Conservation (phyloP, 2,797 vertebrate species). For the Oophaga sylvatica region DNA sequence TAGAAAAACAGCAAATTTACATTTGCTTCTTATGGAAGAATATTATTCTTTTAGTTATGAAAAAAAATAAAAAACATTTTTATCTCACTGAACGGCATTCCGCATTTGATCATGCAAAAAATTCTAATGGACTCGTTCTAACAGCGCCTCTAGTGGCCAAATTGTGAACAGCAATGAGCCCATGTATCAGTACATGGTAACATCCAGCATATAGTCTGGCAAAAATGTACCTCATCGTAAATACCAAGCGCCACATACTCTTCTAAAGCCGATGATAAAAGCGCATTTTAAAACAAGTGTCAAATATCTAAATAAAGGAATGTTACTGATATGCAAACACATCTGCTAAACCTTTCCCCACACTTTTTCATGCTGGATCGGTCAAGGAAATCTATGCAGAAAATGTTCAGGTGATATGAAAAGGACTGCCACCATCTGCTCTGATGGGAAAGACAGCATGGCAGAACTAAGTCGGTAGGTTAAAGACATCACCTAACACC, state of each 20-base stretch:
- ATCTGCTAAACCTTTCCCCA: slow-evolving; percentile 65
- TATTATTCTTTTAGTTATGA: too few species aligned
- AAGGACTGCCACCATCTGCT: slow-evolving; percentile 66
- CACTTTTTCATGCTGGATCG: slow-evolving; percentile 52
- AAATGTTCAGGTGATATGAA: slow-evolving; percentile 59
- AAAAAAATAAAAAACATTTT: too few species aligned
- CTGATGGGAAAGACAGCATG: slow-evolving; percentile 60
- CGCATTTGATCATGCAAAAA: not conserved
- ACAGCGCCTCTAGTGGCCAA: not conserved
- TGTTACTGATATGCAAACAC: slow-evolving; percentile 53
- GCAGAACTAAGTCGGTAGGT: slow-evolving; percentile 62
- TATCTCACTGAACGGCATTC: too few species aligned
- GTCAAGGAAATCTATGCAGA: slow-evolving; percentile 17
- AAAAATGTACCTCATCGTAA: not conserved
- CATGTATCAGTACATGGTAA: not conserved
- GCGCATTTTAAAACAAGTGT: not conserved
- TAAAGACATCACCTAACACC: slow-evolving; percentile 64
- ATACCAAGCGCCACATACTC: not conserved
- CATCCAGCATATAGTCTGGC: not conserved
- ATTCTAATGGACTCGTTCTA: not conserved
- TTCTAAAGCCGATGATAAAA: slow-evolving; percentile 12
- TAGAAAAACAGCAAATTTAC: not conserved
- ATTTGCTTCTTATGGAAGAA: too few species aligned
- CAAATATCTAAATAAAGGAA: slow-evolving; percentile 13
- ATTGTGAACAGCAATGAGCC: not conserved